Evolutionary conservation across 2,113 vertebrate species (phyloP), one percentile per base, ranked within the genome.

Genomic region (Zapus hudsonius): DNA sequence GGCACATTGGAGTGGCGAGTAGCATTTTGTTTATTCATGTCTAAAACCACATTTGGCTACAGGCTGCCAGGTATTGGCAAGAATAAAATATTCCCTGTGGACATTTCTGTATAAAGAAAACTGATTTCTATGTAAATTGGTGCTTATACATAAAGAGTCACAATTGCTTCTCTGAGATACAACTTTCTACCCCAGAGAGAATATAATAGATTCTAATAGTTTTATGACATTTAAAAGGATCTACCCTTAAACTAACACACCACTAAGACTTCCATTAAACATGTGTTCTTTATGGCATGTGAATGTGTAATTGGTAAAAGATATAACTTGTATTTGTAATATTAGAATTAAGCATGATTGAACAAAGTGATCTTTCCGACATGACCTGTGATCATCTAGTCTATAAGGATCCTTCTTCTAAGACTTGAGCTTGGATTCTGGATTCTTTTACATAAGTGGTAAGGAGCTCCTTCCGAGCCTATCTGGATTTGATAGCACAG

Each of bases 361-460:
- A 91, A 92, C 80, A 13, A 89, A 70, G 12, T 73, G 33, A 7
- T 73, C 22, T 95, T 91, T 95, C 52, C 72, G 31, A 74, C 52
- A 52, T 52, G 12, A 52, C 17, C 70, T 70, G 44, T 95, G 79
- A 52, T 38, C 5, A 16, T 55, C 38, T 73, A 16, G 6, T 10
- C 11, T 70, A 59, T 9, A 44, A 64, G 2, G 23, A 20, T 70
- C 42, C 20, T 33, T 95, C 74, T 63, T 27, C 17, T 19, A 78
- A 75, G 61, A 83, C 47, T 76, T 84, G 52, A 83, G 64, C 10
- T 79, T 87, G 52, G 36, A 72, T 38, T 76, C 82, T 25, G 40
- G 57, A 55, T 72, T 40, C 67, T 87, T 89, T 83, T 52, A 78
- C 55, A 36, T 42, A 83, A 76, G 89, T 2, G n/a, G 81, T 61